Percentiles rank a stretch among this genome's conserved stretches.
Conservation (phyloP, 2,113 vertebrate genomes). For the Spilogale gracilis region DNA sequence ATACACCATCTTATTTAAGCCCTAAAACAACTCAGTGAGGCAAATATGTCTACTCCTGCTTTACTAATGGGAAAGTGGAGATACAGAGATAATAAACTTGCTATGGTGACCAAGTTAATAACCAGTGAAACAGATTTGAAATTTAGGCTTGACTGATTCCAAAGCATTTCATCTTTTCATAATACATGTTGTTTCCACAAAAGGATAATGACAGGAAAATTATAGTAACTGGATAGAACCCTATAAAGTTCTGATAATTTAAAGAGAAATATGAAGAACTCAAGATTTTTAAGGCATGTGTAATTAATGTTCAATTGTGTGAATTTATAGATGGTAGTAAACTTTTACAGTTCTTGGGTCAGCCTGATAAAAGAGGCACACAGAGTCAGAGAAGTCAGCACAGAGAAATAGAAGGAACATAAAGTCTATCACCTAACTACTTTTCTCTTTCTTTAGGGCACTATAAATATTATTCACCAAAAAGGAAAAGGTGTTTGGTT, state of each 20-base stretch:
- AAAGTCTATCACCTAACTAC: neutral
- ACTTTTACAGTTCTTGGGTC: neutral
- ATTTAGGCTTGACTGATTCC: neutral
- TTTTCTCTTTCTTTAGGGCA: neutral
- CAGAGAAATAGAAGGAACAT: neutral
- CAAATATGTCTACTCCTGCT: neutral
- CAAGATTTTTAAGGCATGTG: slow-evolving; percentile 41
- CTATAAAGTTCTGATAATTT: slow-evolving; percentile 43
- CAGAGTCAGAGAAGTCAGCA: neutral
- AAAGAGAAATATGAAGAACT: slow-evolving; percentile 39
- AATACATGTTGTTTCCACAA: neutral
- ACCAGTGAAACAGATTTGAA: slow-evolving; percentile 24
- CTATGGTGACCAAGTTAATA: neutral
- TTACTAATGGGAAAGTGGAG: slow-evolving; percentile 5
- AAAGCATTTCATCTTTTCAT: slow-evolving; percentile 51
- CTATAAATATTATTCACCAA: neutral
- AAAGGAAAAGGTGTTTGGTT: neutral
- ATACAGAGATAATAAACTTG: neutral
- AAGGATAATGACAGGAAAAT: slow-evolving; percentile 19
- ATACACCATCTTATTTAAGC: neutral
- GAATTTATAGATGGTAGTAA: neutral
- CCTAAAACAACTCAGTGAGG: neutral
- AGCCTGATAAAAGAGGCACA: neutral
- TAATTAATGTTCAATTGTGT: neutral
- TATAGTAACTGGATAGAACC: neutral